phyloP scores from a whole-genome alignment of 2,113 vertebrate genomes.

The Sinocyclocheilus anophthalmus region DNA sequence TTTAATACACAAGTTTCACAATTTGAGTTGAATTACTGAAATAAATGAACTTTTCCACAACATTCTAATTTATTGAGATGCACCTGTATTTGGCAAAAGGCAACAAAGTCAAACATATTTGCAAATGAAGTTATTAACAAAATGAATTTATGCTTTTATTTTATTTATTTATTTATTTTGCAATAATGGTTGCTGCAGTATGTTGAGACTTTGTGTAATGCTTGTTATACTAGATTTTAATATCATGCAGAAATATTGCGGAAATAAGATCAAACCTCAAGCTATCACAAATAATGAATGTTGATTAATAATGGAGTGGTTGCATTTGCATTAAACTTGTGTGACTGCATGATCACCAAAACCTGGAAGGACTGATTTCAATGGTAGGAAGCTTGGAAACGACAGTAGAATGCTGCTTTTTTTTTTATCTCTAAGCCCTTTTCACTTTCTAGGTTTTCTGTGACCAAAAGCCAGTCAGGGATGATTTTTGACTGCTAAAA shows the following conservation, averaged over 20 bases:
- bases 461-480: not conserved
- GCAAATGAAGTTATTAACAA: not conserved
- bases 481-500: constrained; percentile 2
- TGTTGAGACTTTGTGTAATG: not conserved
- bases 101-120: not conserved
- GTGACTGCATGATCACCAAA: not conserved
- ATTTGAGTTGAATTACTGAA: too few species aligned
- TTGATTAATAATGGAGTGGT: not conserved
- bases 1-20: too few species aligned
- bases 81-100: not conserved
- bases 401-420: not conserved
- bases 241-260: not conserved
- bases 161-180: too few species aligned
- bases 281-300: not conserved
- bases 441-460: not conserved
- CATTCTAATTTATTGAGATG: too few species aligned
- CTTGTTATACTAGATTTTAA: not conserved
- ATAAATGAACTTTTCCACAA: too few species aligned
- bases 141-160: too few species aligned
- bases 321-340: not conserved
- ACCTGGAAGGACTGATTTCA: not conserved
- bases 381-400: not conserved
- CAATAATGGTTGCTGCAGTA: not conserved
- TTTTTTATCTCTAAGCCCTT: not conserved
- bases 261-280: not conserved